These are phyloP conservation scores for Lasioglossum malachurum DNA, from an alignment of 2,888 invertebrate genomes.

Conservation along the genomic window DNA sequence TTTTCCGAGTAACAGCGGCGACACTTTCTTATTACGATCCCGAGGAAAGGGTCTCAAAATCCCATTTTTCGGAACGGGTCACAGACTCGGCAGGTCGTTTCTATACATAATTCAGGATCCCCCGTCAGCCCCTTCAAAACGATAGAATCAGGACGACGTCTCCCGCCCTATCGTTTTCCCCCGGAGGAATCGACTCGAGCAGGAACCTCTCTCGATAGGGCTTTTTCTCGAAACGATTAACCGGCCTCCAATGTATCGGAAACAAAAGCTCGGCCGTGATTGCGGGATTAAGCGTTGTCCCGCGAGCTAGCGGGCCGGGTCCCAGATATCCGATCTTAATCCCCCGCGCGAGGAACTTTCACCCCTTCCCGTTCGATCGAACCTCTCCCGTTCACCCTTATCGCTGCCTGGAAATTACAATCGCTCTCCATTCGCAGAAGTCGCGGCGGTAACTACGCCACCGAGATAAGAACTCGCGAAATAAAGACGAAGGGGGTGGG, in stretches of 20 bases:
- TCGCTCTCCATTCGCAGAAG: conserved; percentile 45
- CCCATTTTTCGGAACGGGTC: conserved; percentile 9
- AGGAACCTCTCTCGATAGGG: neutral
- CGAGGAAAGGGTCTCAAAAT: neutral
- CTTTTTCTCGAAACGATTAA: conserved; percentile 47
- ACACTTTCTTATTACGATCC: neutral
- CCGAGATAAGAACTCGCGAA: conserved; percentile 48
- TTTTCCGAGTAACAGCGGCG: neutral
- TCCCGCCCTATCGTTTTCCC: neutral
- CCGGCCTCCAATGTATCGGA: conserved; percentile 34
- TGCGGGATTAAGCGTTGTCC: conserved; percentile 70
- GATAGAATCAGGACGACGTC: conserved; percentile 4
- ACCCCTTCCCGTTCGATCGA: neutral
- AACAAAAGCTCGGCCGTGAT: conserved; percentile 50
- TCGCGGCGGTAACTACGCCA: conserved; percentile 52
- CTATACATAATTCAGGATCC: conserved; percentile 17
- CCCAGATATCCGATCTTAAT: conserved; percentile 67
- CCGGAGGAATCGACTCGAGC: neutral
- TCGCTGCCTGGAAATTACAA: conserved; percentile 56
- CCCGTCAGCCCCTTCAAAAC: neutral
- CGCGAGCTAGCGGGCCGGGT: conserved; percentile 42
- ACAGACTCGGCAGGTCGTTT: neutral
- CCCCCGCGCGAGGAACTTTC: conserved; percentile 53
- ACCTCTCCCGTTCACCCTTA: conserved; percentile 55
- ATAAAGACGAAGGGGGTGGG: neutral